These are phyloP conservation scores for Caradrina kadenii DNA, from an alignment of 2,888 invertebrate genomes.

Conservation along the genomic window DNA sequence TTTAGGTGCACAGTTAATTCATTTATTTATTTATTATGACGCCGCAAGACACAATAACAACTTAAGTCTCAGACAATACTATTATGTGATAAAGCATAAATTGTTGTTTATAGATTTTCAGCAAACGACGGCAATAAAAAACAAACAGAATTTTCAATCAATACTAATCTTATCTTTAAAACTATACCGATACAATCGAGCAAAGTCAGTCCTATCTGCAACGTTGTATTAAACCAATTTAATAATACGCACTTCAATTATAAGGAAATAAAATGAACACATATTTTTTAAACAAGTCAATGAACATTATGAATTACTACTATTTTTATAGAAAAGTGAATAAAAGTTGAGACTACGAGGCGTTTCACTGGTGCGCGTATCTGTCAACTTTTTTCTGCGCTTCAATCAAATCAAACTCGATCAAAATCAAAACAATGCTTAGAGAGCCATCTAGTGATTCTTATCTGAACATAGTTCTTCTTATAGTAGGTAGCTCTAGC, in stretches of 20 bases:
- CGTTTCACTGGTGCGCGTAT: slow-evolving; percentile 75
- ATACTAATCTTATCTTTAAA: slow-evolving; percentile 68
- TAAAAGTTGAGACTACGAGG: slow-evolving; percentile 61
- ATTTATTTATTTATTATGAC: slow-evolving; percentile 51
- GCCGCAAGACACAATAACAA: slow-evolving; percentile 60
- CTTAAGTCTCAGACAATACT: slow-evolving; percentile 31
- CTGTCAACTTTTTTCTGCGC: slow-evolving; percentile 76
- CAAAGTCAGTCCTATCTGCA: slow-evolving; percentile 44
- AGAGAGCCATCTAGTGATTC: slow-evolving; percentile 54
- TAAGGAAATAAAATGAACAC: slow-evolving; percentile 1
- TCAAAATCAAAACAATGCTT: slow-evolving; percentile 62
- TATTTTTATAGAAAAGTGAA: slow-evolving; percentile 39
- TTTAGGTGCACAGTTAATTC: slow-evolving; percentile 45
- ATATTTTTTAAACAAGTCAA: slow-evolving; percentile 17
- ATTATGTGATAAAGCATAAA: slow-evolving; percentile 30
- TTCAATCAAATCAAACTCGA: slow-evolving; percentile 66
- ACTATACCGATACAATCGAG: slow-evolving; percentile 57
- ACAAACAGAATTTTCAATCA: slow-evolving; percentile 66
- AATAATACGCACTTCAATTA: slow-evolving; percentile 49
- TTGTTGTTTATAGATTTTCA: slow-evolving; percentile 32
- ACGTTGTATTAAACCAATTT: slow-evolving; percentile 35
- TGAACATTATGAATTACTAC: slow-evolving; percentile 21
- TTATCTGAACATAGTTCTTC: neutral
- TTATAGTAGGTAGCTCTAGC: too few species aligned
- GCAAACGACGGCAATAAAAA: slow-evolving; percentile 41